Base-by-base conservation (phyloP, 2,888 invertebrate species). In the Embidobia sp. region DNA sequence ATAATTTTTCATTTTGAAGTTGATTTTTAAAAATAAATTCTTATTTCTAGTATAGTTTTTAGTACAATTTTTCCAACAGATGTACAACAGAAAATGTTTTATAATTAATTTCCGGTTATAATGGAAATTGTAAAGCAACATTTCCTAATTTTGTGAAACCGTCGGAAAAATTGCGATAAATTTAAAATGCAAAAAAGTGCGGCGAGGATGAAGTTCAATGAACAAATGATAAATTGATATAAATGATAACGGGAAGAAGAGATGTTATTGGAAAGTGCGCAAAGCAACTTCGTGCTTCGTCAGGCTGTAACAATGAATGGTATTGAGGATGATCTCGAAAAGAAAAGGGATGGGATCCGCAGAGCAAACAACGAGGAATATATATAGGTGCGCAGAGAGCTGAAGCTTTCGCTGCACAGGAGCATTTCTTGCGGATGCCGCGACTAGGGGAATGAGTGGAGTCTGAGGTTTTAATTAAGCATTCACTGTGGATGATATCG, bases 381-480 rank as follows among this genome's bases (percentile, higher is more conserved):
- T 22, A 66, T 70, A 72, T 75, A 53, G 75, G 57, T 57, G 19
- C 66, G 61, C 46, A 31, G 67, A 61, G 67, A 69, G 61, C 44
- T 15, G 61, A 55, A 73, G 78, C 74, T 77, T 73, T 75, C 63
- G 77, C 59, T 53, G 78, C 78, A 77, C 77, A 72, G 78, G 73
- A 74, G 73, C 75, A 67, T 79, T 82, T 82, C 80, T 81, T 82
- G 80, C 79, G 81, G 78, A 74, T 82, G 59, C 67, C 67, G 49
- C 70, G 59, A 79, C 61, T 75, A 37, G 66, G 75, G 75, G 70
- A 72, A 72, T 49, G 70, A 74, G 76, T 77, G 76, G 82, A 86
- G 88, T 87, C 86, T 89, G 88, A 88, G 87, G 88, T 89, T 89
- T 89, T 89, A 89, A 89, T 89, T 89, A 89, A 89, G 88, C 87